Conservation (phyloP, 2,888 invertebrate species). For the Eueremaeus valkanovi region DNA sequence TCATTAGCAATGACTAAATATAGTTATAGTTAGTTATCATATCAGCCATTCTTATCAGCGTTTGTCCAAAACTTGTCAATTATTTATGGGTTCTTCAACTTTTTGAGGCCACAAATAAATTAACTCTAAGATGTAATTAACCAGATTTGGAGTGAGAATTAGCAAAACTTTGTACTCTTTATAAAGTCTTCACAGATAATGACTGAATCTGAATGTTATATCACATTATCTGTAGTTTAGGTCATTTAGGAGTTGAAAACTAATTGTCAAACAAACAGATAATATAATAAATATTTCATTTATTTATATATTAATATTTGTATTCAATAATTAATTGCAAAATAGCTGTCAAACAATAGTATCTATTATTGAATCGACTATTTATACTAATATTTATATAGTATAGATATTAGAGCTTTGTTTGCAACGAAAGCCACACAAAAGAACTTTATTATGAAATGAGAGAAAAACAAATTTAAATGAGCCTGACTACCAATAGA, state of each 20-base stretch:
- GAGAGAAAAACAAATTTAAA: too few species aligned
- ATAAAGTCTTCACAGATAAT: neutral
- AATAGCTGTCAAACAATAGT: too few species aligned
- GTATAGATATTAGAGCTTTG: too few species aligned
- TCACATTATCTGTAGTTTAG: neutral
- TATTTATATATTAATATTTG: neutral
- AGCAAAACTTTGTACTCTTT: neutral
- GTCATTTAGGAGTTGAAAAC: neutral
- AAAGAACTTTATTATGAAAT: too few species aligned
- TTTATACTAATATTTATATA: too few species aligned
- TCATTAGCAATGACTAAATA: neutral
- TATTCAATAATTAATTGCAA: too few species aligned
- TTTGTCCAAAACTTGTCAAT: constrained; percentile 9
- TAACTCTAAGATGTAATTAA: constrained; percentile 16
- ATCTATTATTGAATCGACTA: too few species aligned
- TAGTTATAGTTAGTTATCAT: constrained; percentile 16
- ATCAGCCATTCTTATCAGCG: constrained; percentile 1
- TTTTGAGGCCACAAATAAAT: neutral
- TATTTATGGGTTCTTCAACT: constrained; percentile 18
- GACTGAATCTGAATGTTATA: neutral
- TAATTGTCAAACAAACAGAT: neutral
- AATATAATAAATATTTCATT: neutral
- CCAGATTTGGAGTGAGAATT: neutral
- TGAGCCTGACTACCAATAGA: too few species aligned
- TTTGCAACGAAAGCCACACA: too few species aligned